These are phyloP conservation scores for Galeopterus variegatus DNA, from an alignment of 2,113 vertebrate genomes.

Conservation along the genomic window DNA sequence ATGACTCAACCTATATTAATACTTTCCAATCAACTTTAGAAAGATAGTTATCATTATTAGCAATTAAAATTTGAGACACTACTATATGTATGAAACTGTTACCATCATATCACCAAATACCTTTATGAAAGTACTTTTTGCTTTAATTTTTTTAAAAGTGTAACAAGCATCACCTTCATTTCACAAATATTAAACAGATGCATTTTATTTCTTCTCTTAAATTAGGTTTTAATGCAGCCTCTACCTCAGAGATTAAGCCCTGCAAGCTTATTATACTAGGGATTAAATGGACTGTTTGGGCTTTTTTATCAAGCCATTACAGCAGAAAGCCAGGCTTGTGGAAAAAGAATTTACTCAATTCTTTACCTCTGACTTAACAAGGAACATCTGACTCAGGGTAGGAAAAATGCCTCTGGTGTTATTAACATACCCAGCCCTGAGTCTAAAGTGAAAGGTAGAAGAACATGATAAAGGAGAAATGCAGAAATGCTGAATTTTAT, in stretches of 20 bases:
- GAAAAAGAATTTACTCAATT: neutral
- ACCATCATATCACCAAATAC: neutral
- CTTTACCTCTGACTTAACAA: neutral
- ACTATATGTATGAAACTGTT: neutral
- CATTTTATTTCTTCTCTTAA: neutral
- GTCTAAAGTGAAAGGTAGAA: neutral
- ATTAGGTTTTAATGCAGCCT: neutral
- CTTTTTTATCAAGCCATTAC: neutral
- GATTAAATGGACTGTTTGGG: neutral
- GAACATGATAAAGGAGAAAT: neutral
- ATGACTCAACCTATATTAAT: neutral
- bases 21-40: conserved; percentile 16
- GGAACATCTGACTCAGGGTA: neutral
- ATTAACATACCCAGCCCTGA: neutral
- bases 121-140: conserved; percentile 20
- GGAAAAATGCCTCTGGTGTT: neutral
- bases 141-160: neutral
- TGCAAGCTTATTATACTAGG: neutral
- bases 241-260: neutral
- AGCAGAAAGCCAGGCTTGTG: neutral
- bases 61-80: neutral
- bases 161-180: neutral
- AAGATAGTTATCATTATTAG: neutral
- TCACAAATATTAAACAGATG: neutral
- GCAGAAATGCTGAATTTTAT: neutral